Base-by-base conservation (phyloP, 2,888 invertebrate species). In the Cephus nigrinus region DNA sequence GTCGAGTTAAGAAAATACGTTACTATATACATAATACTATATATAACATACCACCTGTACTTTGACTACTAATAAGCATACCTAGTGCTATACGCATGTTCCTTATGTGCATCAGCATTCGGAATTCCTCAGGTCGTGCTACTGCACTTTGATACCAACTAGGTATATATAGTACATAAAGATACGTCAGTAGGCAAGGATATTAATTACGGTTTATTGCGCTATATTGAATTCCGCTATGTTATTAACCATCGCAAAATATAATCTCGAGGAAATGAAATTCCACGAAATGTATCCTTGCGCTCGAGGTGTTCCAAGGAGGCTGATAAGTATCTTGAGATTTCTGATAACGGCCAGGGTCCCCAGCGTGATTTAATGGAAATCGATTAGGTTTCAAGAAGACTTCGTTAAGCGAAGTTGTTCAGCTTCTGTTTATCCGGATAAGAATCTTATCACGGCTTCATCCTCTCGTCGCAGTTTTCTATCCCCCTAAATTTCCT, bases 391-490 rank as follows among this genome's bases (percentile, higher is more conserved):
- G 32, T 71, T 71, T 31, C 71, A 12, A 33, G 71, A 33, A 71
- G 71, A 71, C 71, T 71, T 71, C 71, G 32, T 71, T 71, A 31
- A 55, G 23, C 55, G 55, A 55, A 55, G 55, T 32, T 31, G 23
- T 71, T 15, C 12, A 71, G 31, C 32, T 33, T 31, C 33, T 33
- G 31, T 33, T 15, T 33, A 71, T 32, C 31, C 71, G 12, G 71
- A 71, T 71, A 33, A 31, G 31, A 33, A 33, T 71, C 33, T 71
- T 71, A 71, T 71, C 71, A 32, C 71, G 71, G 55, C 55, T 55
- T 23, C 40, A 5, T 40, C 40, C 55, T 55, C 23, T 0, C 23
- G 55, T 55, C 23, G 55, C 55, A 23, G 55, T 23, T 55, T 55
- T 55, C 55, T 55, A 23, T 3, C 23, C 23, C 55, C 23, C 23